phyloP scores from a whole-genome alignment of 2,797 vertebrate species.

The Rhodeus uyekii region DNA sequence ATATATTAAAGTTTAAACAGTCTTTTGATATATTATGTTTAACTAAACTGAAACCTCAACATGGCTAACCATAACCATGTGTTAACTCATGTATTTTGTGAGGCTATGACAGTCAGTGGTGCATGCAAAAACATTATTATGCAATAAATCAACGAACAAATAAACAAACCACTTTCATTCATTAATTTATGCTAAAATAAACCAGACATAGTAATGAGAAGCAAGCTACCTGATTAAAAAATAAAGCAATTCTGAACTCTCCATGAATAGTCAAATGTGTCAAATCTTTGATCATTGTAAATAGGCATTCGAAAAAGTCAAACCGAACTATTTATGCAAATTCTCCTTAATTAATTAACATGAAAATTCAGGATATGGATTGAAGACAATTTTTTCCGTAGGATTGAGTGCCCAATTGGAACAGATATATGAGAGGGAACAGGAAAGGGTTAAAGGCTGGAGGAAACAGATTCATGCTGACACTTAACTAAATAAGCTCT shows the following conservation, averaged over 20 bases:
- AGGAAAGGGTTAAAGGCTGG: slow-evolving; percentile 65
- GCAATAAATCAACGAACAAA: neutral
- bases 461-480: slow-evolving; percentile 56
- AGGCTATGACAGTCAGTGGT: neutral
- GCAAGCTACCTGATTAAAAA: neutral
- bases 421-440: slow-evolving; percentile 78
- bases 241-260: neutral
- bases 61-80: neutral
- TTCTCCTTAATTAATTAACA: neutral
- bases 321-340: neutral
- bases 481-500: slow-evolving; percentile 51
- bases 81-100: neutral
- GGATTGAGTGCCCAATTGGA: slow-evolving; percentile 91
- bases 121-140: slow-evolving; percentile 24
- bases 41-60: neutral
- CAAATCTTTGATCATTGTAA: neutral
- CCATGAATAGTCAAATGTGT: neutral
- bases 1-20: neutral
- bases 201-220: neutral
- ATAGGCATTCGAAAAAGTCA: neutral
- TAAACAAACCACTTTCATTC: neutral
- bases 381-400: slow-evolving; percentile 35
- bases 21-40: neutral
- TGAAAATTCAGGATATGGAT: slow-evolving; percentile 5
- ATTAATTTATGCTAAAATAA: neutral